These are phyloP conservation scores for Pediacus dermestoides DNA, from an alignment of 2,888 invertebrate genomes.

Conservation along the genomic window DNA sequence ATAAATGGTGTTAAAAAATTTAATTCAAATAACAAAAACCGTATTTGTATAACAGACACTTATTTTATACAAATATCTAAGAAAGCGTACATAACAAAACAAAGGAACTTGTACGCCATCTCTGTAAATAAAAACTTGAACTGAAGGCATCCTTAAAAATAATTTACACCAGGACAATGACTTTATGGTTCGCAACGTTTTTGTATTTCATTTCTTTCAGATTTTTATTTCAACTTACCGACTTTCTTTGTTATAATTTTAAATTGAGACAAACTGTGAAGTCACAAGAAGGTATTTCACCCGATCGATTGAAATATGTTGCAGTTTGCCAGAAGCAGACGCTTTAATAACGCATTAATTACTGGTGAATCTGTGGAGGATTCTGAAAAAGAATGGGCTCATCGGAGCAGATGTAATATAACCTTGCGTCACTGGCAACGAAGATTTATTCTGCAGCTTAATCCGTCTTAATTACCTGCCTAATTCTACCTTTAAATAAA, in stretches of 20 bases:
- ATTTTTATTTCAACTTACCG: background rate
- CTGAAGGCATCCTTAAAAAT: too few species aligned
- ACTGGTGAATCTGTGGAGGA: conserved; percentile 27
- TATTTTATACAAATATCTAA: too few species aligned
- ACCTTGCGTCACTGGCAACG: conserved; percentile 31
- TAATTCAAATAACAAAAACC: too few species aligned
- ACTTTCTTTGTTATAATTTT: background rate
- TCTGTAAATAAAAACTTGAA: too few species aligned
- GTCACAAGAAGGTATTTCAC: conserved; percentile 23
- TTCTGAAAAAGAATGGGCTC: conserved; percentile 34
- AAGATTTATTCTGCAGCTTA: conserved; percentile 38
- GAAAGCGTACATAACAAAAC: too few species aligned
- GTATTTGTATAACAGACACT: too few species aligned
- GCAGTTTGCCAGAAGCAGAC: conserved; percentile 35
- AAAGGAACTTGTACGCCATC: too few species aligned
- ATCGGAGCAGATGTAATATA: conserved; percentile 36
- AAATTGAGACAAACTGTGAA: conserved; percentile 13
- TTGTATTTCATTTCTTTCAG: too few species aligned
- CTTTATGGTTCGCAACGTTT: too few species aligned
- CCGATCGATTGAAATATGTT: conserved; percentile 32
- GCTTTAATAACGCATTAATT: conserved; percentile 42
- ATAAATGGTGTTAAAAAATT: too few species aligned
- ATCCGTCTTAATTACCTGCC: conserved; percentile 40
- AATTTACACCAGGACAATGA: conserved; percentile 2
- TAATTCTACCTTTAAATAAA: conserved; percentile 32